Evolutionary conservation across 2,888 invertebrate species (phyloP), one percentile per base, ranked within the genome.

Genomic region (Pomacea canaliculata): DNA sequence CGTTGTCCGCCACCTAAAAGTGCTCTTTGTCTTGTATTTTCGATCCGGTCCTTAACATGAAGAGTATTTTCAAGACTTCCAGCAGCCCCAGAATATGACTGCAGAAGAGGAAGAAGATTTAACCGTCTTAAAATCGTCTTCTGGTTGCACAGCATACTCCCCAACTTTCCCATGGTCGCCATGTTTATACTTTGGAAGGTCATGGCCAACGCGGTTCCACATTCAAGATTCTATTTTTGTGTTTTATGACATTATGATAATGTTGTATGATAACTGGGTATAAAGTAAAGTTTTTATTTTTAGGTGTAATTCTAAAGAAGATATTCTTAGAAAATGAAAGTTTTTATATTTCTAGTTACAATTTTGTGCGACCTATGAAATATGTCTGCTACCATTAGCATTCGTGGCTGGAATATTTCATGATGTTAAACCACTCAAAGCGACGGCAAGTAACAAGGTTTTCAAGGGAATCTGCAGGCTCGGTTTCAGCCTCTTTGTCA

Each of bases 1-100:
- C 37, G 91, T 82, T 91, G 87, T 37, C 94, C 94, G 66, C 94
- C 94, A 63, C 93, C 94, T 27, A 92, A 87, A 71, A 92, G 84
- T 3, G 93, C 93, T 77, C 90, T 86, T 77, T 91, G 88, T 77
- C 92, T 90, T 62, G 91, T 92, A 62, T 91, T 90, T 79, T 92
- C 91, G 80, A 93, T 93, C 83, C 92, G 86, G 74, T 92, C 89
- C 81, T 91, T 91, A 3, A 92, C 92, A 71, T 85, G 85, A 60
- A 92, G 79, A 9, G 91, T 89, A 67, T 90, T 89, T 63, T 85
- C 85, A 4, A 88, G 84, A 46, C 87, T 86, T 62, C 85, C 85
- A 60, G 85, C 86, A 70, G 81, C 84, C 12, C 81, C 81, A 18
- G 80, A 79, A 72, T 80, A 84, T 70, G 81, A 82, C 78, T 60